These are phyloP conservation scores for Agonum fuliginosum DNA, from an alignment of 2,888 invertebrate genomes.

Conservation along the genomic window DNA sequence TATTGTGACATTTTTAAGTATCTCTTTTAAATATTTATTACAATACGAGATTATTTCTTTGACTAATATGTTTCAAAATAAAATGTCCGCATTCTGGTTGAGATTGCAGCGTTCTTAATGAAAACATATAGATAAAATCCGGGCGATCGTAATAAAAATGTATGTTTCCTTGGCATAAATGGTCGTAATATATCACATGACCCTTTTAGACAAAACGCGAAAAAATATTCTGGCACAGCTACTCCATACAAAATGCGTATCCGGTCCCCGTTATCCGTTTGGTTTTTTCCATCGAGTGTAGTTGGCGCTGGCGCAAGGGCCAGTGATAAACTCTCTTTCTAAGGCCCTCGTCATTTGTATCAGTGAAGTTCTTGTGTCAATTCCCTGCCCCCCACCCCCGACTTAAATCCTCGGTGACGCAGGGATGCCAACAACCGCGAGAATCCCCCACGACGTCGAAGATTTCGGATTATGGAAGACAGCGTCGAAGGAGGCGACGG, in stretches of 20 bases:
- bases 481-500: neutral
- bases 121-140: neutral
- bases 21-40: no score
- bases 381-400: slow-evolving; percentile 26
- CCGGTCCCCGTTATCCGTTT: neutral
- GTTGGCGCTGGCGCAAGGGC: neutral
- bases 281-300: slow-evolving; percentile 21
- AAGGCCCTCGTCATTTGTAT: slow-evolving; percentile 52
- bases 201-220: neutral
- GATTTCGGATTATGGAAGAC: slow-evolving; percentile 43
- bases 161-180: slow-evolving; percentile 2
- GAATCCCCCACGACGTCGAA: slow-evolving; percentile 43
- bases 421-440: slow-evolving; percentile 17
- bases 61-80: no score
- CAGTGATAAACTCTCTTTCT: slow-evolving; percentile 36
- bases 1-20: no score
- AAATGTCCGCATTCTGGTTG: no score
- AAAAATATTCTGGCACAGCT: neutral
- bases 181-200: neutral
- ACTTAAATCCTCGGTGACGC: slow-evolving; percentile 17
- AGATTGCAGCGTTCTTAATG: no score
- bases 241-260: slow-evolving; percentile 2
- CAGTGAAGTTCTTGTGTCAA: slow-evolving; percentile 52
- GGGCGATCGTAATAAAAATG: neutral
- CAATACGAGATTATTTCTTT: no score